Evolutionary conservation across 2,113 vertebrate genomes (phyloP).

Genomic region (Rhineura floridana): DNA sequence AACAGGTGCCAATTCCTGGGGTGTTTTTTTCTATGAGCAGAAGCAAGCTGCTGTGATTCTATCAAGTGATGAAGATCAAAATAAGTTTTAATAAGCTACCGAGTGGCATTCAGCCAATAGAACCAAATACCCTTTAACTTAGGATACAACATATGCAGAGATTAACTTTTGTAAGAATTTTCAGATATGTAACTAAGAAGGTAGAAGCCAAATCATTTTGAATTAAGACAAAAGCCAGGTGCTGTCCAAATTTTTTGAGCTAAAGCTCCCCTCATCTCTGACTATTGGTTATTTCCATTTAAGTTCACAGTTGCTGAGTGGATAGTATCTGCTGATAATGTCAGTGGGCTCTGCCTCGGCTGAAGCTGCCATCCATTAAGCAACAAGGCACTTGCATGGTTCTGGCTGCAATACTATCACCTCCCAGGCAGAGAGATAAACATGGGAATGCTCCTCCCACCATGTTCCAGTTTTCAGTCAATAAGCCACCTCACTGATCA

Average conservation of each 20-base stretch:
- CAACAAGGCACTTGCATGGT: background rate
- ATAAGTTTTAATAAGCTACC: slow-evolving; percentile 39
- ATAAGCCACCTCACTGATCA: background rate
- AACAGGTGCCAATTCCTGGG: slow-evolving; percentile 45
- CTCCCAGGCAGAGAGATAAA: background rate
- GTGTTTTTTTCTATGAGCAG: slow-evolving; percentile 34
- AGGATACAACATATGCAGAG: slow-evolving; percentile 11
- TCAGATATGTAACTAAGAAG: too few relatives aligned
- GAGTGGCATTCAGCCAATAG: background rate
- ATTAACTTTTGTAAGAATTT: background rate
- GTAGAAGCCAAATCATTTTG: too few relatives aligned
- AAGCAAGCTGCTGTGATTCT: slow-evolving; percentile 21
- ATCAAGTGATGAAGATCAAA: slow-evolving; percentile 35
- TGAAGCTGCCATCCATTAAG: background rate
- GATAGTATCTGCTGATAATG: background rate
- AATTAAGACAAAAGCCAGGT: too few relatives aligned
- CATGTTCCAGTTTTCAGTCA: background rate
- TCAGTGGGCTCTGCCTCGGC: background rate
- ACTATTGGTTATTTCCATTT: background rate
- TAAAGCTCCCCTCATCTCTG: too few relatives aligned
- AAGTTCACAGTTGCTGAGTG: background rate
- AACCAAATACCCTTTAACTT: slow-evolving; percentile 46
- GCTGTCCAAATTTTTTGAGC: too few relatives aligned
- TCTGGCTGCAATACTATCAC: background rate
- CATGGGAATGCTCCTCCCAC: background rate